phyloP scores from a whole-genome alignment of 2,797 vertebrate genomes.

The Clarias fuscus region DNA sequence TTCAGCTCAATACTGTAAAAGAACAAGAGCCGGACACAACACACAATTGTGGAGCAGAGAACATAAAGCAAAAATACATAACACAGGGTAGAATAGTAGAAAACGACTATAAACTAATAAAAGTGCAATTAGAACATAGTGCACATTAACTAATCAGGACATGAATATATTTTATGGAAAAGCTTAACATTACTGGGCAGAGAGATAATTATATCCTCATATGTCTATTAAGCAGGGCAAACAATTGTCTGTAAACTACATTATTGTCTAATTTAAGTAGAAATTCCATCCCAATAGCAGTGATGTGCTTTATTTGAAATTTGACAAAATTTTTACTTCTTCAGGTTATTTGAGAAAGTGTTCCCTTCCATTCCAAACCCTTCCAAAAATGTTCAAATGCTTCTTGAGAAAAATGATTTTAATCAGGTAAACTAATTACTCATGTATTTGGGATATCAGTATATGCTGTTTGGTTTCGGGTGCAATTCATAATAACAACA shows the following conservation, averaged over 20 bases:
- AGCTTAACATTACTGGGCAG: no score
- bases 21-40: background rate
- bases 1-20: background rate
- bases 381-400: slow-evolving; percentile 20
- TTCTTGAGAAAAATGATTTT: slow-evolving; percentile 35
- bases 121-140: no score
- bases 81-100: no score
- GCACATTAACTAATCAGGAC: no score
- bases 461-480: background rate
- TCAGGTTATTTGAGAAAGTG: slow-evolving; percentile 33
- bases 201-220: no score
- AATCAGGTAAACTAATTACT: slow-evolving; percentile 10
- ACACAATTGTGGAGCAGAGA: background rate
- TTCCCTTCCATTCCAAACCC: slow-evolving; percentile 43
- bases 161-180: no score
- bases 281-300: no score
- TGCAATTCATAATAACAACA: background rate
- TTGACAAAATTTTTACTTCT: background rate
- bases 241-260: no score
- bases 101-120: no score
- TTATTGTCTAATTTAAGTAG: no score
- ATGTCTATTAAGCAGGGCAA: no score
- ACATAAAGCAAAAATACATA: background rate
- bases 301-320: no score
- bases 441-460: background rate